Evolutionary conservation across 1,140 invertebrate species (phyloP), one percentile per base, ranked within the genome.

Genomic region (Vollenhovia emeryi): DNA sequence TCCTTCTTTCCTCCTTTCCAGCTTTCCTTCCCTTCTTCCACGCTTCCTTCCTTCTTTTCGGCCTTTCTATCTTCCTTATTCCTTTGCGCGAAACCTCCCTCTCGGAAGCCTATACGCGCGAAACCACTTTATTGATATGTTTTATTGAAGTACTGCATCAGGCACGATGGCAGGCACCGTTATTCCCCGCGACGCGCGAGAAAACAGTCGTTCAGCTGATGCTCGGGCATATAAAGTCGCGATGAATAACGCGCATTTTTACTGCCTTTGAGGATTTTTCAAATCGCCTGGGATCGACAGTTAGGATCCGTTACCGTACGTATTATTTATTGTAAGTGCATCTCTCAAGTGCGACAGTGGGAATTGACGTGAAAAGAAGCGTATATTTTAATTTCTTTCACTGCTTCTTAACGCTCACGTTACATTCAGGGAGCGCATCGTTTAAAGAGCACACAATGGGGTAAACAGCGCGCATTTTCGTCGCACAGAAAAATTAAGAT

Each of bases 91-190:
- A 59, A 59, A 75, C 59, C 64, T 88, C 71, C 60, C 64, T 84
- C 83, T 36, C 66, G 57, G 48, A 75, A 59, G 36, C 50, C 87
- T 88, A 88, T 88, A 66, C 21, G 52, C 48, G 57, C 45, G 87
- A 88, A 86, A 88, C 71, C 52, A 60, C 71, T 88, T 88, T 88
- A 89, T 89, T 76, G 87, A 88, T 89, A 88, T 87, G 69, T 86
- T 86, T 89, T 86, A 89, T 89, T 76, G 76, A 86, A 86, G 87
- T 48, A 82, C 87, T 85, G 76, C 86, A 85, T 88, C 86, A 80
- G 62, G 71, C 68, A 27, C 68, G 59, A 62, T 59, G 40, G 60
- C 24, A 59, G 78, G 15, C 48, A 48, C 78, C 79, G 69, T 73
- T 83, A 83, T 83, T 52, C 33, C 48, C 21, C 9, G 21, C n/a